Conservation (phyloP, 2,797 vertebrate species). For the Threskiornis aethiopicus region DNA sequence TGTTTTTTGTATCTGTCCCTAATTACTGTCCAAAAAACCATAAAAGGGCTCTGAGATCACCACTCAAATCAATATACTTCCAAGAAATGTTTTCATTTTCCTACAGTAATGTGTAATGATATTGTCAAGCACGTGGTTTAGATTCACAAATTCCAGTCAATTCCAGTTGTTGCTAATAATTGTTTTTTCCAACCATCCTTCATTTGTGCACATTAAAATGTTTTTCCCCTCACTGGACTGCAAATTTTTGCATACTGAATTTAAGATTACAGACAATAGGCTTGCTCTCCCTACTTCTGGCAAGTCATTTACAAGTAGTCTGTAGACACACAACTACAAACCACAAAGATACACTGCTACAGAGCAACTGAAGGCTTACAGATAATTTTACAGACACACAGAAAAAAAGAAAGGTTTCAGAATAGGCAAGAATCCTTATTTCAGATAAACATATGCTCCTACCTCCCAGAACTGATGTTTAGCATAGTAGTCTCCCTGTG, state of each 20-base stretch:
- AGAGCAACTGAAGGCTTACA: not conserved
- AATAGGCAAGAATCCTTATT: not conserved
- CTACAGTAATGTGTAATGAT: not conserved
- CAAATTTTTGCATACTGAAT: not conserved
- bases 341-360: not conserved
- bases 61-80: not conserved
- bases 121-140: not conserved
- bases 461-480: slow-evolving; percentile 85
- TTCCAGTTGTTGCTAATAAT: not conserved
- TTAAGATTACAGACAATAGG: not conserved
- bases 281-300: not conserved
- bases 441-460: not conserved
- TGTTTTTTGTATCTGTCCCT: not conserved
- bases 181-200: not conserved
- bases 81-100: not conserved
- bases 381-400: not conserved
- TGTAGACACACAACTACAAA: not conserved
- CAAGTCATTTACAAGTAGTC: not conserved
- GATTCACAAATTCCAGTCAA: not conserved
- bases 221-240: not conserved
- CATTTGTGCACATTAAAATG: not conserved
- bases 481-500: slow-evolving; percentile 81
- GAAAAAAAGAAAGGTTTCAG: not conserved
- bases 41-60: not conserved
- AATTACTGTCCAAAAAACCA: not conserved